Conservation (phyloP, 2,113 vertebrate genomes). For the Cavia porcellus region DNA sequence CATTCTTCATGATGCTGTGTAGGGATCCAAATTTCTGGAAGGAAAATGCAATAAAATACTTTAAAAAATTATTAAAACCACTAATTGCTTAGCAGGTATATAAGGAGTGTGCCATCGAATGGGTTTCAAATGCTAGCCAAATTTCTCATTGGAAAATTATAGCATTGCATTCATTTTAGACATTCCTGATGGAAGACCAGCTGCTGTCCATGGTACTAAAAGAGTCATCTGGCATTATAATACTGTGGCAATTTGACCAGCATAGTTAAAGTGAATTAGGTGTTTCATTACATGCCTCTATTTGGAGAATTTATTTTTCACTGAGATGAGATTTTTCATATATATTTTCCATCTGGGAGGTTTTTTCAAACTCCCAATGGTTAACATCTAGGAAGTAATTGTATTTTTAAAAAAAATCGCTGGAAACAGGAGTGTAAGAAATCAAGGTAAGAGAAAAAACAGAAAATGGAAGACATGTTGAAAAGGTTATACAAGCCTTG, state of each 20-base stretch:
- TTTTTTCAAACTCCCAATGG: constrained; percentile 73
- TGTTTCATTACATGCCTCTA: constrained; percentile 81
- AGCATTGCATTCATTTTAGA: constrained; percentile 78
- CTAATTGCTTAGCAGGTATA: constrained; percentile 22
- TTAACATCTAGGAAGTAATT: constrained; percentile 77
- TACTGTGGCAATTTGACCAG: constrained; percentile 82
- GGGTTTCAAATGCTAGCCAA: constrained; percentile 66
- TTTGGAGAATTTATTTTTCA: constrained; percentile 86
- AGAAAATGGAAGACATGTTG: constrained; percentile 62
- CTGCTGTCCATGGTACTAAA: constrained; percentile 82
- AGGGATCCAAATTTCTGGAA: neutral
- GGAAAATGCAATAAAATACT: neutral
- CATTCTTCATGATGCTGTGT: neutral
- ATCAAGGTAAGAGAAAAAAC: constrained; percentile 62
- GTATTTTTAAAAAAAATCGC: constrained; percentile 30
- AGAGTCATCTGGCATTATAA: constrained; percentile 82
- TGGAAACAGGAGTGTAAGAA: constrained; percentile 64
- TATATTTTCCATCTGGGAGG: constrained; percentile 84
- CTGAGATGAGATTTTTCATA: constrained; percentile 85
- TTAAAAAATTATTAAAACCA: constrained; percentile 56
- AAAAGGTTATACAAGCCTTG: constrained; percentile 65
- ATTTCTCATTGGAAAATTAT: constrained; percentile 43
- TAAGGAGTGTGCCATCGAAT: neutral
- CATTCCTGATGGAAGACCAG: constrained; percentile 82
- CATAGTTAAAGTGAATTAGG: constrained; percentile 83